These are phyloP conservation scores for Rhopalosiphum padi DNA, from an alignment of 1,140 invertebrate genomes.

Conservation along the genomic window DNA sequence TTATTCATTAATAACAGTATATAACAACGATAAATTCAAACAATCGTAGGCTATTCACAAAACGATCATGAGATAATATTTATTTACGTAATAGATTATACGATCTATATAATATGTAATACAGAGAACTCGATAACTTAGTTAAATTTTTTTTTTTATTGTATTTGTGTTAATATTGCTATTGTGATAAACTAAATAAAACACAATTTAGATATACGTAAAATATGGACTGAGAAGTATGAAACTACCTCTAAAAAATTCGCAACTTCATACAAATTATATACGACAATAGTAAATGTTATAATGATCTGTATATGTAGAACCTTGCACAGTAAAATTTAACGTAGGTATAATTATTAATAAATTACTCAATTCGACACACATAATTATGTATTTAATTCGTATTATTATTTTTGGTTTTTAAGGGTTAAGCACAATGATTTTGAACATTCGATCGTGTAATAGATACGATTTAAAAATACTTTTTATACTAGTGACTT, in stretches of 20 bases:
- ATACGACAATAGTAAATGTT: no score
- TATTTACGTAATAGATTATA: constrained; percentile 17
- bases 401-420: not conserved
- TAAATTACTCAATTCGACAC: not conserved
- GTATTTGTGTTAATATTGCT: not conserved
- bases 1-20: not conserved
- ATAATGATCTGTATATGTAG: not conserved
- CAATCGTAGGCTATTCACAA: not conserved
- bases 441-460: not conserved
- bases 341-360: not conserved
- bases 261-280: not conserved
- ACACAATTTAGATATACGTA: not conserved
- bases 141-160: not conserved
- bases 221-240: not conserved
- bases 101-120: not conserved
- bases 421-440: not conserved
- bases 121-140: not conserved
- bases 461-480: not conserved
- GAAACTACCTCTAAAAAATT: not conserved
- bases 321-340: not conserved
- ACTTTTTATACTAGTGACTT: not conserved
- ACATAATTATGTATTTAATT: no score
- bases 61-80: not conserved
- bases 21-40: not conserved
- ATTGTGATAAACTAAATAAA: not conserved